Evolutionary conservation across 1,140 invertebrate genomes (phyloP), one percentile per base, ranked within the genome.

Genomic region (Aphelenchoides avenae): DNA sequence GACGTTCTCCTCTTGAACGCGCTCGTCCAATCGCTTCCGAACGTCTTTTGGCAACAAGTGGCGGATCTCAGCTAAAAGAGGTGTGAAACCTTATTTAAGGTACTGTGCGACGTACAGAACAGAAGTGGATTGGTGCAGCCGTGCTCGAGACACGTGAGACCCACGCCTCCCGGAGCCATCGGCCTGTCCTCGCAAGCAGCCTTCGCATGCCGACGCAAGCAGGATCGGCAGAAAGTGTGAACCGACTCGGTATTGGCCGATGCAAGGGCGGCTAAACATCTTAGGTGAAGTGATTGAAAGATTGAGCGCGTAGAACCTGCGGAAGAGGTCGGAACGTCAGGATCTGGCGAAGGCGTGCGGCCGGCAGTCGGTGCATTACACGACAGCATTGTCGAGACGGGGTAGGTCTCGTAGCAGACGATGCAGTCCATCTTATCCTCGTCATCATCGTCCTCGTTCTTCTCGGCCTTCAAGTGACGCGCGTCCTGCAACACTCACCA

Each of bases 101-200:
- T 33, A 39, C 47, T n/a, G n/a, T n/a, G 43, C n/a, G 36, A 60
- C 48, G 13, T 7, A 63, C 61, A 56, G 30, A 49, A 64, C 31
- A 65, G 40, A 39, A 63, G 62, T 30, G 61, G 61, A 52, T 63
- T 66, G 37, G 40, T 24, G 42, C 61, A 63, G 7, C 34, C 51
- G 7, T 41, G 39, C 5, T 40, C 36, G 58, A 63, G 62, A 43
- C 61, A 63, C 4, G 30, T 57, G n/a, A 63, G 39, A 0, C 61
- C 61, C 15, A 65, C 37, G n/a, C 61, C 61, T 24, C 48, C 57
- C 24, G 57, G 36, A 5, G 54, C 59, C 20, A 62, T 37, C 24
- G 59, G 59, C 30, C 52, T 43, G 33, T 62, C 57, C 2, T 49
- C 37, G 15, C 40, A 43, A 6, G 59, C 59, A 13, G 59, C 59